phyloP scores from a whole-genome alignment of 2,797 vertebrate species.

The Zalophus californianus region DNA sequence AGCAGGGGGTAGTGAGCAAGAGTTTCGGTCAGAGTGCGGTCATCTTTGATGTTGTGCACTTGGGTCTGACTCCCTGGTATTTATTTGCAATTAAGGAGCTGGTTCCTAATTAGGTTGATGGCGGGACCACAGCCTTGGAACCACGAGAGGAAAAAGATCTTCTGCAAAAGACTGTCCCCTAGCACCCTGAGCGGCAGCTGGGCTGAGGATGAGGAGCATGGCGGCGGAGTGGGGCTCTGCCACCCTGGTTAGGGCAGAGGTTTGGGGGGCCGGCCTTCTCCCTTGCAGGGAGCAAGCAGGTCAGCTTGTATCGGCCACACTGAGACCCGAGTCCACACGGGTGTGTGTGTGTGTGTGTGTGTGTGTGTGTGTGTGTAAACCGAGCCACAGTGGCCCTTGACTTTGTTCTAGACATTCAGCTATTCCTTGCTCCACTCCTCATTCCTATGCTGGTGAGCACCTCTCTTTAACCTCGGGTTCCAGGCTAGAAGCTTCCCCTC shows the following conservation, averaged over 20 bases:
- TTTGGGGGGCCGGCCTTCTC: not conserved
- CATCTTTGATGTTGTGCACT: constrained; percentile 81
- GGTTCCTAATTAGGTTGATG: constrained; percentile 81
- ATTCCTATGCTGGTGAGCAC: not conserved
- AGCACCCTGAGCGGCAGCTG: not conserved
- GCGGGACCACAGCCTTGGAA: constrained; percentile 45
- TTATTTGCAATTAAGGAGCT: constrained; percentile 82
- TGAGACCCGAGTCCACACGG: not conserved
- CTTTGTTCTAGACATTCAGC: not conserved
- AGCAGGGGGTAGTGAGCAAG: constrained; percentile 59
- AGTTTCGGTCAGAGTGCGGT: constrained; percentile 79
- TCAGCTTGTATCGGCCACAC: not conserved
- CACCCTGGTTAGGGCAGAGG: not conserved
- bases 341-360: not conserved
- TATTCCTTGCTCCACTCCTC: not conserved
- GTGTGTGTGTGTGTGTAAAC: not conserved
- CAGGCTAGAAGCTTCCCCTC: not conserved
- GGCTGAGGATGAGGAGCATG: not conserved
- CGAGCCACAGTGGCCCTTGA: not conserved
- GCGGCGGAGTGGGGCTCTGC: not conserved
- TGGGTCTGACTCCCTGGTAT: constrained; percentile 76
- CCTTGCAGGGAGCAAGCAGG: fast-evolving
- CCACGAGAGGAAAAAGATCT: constrained; percentile 51
- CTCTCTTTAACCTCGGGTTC: not conserved
- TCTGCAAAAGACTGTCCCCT: not conserved